These are phyloP conservation scores for Semaprochilodus insignis DNA, from an alignment of 2,797 vertebrate genomes.

Conservation along the genomic window DNA sequence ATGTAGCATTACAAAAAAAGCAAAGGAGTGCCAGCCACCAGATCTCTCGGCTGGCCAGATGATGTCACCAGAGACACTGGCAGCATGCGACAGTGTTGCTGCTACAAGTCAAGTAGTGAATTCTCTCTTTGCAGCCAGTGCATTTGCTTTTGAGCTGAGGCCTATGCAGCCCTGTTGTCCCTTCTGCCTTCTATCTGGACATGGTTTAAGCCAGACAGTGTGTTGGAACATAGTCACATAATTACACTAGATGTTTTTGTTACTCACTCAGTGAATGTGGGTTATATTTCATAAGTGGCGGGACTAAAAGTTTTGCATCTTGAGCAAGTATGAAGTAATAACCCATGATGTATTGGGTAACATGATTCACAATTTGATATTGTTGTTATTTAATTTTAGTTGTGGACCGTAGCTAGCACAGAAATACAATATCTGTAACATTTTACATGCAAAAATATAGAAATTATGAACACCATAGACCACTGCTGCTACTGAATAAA, in stretches of 20 bases:
- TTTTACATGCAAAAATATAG: too few species aligned
- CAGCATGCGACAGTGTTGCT: not conserved
- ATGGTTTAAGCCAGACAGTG: not conserved
- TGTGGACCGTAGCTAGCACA: too few species aligned
- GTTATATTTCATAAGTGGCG: not conserved
- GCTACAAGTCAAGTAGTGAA: constrained; percentile 4
- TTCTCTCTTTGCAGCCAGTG: constrained; percentile 16
- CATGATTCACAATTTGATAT: too few species aligned
- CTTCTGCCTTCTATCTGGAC: not conserved
- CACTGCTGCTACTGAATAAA: not conserved
- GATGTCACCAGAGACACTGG: constrained; percentile 73
- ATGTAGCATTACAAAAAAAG: constrained; percentile 3
- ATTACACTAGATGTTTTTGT: not conserved
- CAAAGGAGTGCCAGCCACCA: constrained; percentile 48
- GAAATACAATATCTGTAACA: too few species aligned
- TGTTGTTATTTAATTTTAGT: too few species aligned
- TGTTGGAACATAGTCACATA: not conserved
- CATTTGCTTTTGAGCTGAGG: not conserved
- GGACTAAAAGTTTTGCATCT: not conserved
- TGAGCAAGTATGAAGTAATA: too few species aligned
- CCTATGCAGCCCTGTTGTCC: not conserved
- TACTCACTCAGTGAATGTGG: not conserved
- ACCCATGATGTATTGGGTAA: too few species aligned
- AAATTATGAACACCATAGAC: too few species aligned
- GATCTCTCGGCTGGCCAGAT: constrained; percentile 75